phyloP scores from a whole-genome alignment of 2,113 vertebrate species.

The Anolis carolinensis region DNA sequence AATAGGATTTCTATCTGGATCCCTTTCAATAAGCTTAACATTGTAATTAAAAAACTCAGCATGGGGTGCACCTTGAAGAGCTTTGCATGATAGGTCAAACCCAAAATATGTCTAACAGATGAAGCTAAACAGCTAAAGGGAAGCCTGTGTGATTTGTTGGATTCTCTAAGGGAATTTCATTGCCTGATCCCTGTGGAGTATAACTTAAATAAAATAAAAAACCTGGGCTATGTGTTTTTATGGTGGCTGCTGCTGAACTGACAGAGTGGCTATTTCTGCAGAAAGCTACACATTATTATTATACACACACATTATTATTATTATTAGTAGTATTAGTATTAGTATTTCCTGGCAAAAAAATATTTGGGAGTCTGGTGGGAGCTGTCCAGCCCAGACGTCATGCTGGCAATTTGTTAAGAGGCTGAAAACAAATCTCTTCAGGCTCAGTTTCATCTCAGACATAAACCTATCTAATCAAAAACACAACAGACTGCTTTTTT shows the following conservation, averaged over 20 bases:
- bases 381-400: not conserved
- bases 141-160: not conserved
- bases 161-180: not conserved
- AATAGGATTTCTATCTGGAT: slow-evolving; percentile 1
- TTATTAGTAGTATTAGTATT: no score
- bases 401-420: not conserved
- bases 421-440: not conserved
- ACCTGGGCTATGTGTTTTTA: not conserved
- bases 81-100: slow-evolving; percentile 1
- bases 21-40: not conserved
- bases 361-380: no score
- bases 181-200: not conserved
- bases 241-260: not conserved
- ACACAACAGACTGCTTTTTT: not conserved
- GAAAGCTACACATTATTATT: no score
- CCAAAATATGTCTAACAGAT: not conserved
- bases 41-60: slow-evolving; percentile 28
- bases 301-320: no score
- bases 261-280: no score
- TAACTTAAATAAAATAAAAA: not conserved
- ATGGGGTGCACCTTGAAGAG: not conserved
- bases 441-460: not conserved
- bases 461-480: not conserved
- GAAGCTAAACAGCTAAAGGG: not conserved
- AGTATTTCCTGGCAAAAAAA: no score